Evolutionary conservation across 2,888 invertebrate genomes (phyloP), one percentile per base, ranked within the genome.

Genomic region (Cryptops parisi): DNA sequence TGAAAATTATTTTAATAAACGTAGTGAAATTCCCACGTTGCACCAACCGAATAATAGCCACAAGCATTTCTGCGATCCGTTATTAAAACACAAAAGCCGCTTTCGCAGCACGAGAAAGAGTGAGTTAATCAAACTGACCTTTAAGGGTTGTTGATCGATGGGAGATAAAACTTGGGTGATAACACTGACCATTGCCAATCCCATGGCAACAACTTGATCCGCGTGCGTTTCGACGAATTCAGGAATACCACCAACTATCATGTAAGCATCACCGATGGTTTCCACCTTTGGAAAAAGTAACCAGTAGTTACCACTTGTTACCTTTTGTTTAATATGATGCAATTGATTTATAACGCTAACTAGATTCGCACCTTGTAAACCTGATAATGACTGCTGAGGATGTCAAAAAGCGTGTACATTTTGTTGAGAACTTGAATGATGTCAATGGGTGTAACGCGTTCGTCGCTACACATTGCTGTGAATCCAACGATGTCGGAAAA

Each of bases 401-500:
- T 79, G 68, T 94, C 93, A 64, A 93, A 94, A 63, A 88, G 84
- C 65, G 89, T 89, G 73, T 94, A 94, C 48, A 94, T 74, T 61
- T 84, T 82, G 66, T 90, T 88, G 47, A 94, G 75, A 90, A 94
- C 93, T 62, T 82, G 87, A 63, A 93, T 90, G 44, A 90, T 89
- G 85, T 87, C 88, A 79, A 94, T 86, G 0, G 93, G 93, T 0
- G 91, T 89, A 22, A 91, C 87, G 0, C 89, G 85, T 0, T 91
- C 87, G 64, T 51, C n/a, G 6, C 43, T 43, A 19, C 94, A 94
- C 64, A 94, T 94, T 27, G 89, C 87, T 0, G 93, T 94, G 69
- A 94, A 94, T 21, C 93, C 93, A 0, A 94, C 93, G 52, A 94
- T 91, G 65, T 94, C 93, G 64, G 91, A 91, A 72, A 94, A 94